Evolutionary conservation across 2,888 invertebrate species (phyloP), one percentile per base, ranked within the genome.

Genomic region (Latheticus oryzae): DNA sequence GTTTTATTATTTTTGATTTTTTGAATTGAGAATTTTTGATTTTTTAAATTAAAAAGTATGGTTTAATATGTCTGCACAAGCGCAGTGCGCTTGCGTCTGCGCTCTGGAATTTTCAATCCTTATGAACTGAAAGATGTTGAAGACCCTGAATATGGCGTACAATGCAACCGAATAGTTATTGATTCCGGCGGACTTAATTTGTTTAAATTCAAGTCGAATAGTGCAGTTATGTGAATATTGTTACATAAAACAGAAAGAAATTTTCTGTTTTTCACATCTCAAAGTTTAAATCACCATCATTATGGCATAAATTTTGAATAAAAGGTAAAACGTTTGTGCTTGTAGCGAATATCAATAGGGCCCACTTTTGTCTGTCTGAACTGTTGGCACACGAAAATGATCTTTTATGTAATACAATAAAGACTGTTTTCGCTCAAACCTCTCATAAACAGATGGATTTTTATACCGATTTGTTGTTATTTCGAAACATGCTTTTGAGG

Each of bases 281-380:
- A 16, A 33, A 32, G 28, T 48, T 52, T 47, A 55, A 56, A 56
- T 48, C 32, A 13, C 17, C 9, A 24, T 32, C 12, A 51, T 60
- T 53, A 24, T 43, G 48, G 53, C 33, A 51, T 42, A 51, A 51
- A 63, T 47, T 51, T 40, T 13, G 48, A 33, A 47, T 67, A 72
- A 73, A 73, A 73, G 74, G 76, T 76, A 73, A 64, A 73, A 68
- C 61, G 67, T 66, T 54, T 65, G 45, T 61, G 48, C 33, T 43
- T 71, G 69, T 69, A 76, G 76, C 76, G 73, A 74, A 76, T 73
- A 75, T 70, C 75, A 73, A 76, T 79, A 79, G 70, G 75, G 79
- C 70, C 76, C 69, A 79, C 72, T 74, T 77, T 79, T 77, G 77
- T 77, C 58, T 78, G 75, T 28, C 70, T 67, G 70, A 61, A 57